Percentiles rank a stretch among this genome's conserved stretches.
These are phyloP conservation scores for Corythaeola cristata DNA, from an alignment of 2,113 vertebrate species.

Conservation along the genomic window DNA sequence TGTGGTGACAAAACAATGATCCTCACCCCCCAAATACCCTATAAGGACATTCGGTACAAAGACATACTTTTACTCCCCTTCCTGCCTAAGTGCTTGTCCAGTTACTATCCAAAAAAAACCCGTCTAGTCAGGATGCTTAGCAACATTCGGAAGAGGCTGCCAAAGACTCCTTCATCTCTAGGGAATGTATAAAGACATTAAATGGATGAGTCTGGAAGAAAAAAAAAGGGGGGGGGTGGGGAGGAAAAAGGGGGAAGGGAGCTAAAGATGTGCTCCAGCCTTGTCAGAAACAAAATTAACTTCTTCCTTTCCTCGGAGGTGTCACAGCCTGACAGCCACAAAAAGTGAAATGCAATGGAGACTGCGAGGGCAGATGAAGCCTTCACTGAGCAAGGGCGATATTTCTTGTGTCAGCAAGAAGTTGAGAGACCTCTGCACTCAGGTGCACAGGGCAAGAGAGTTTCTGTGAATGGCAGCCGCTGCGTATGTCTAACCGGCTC, in stretches of 20 bases:
- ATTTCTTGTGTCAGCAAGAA: not conserved
- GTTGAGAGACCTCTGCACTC: not conserved
- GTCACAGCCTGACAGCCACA: not conserved
- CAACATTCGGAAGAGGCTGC: not conserved
- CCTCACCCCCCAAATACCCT: not conserved
- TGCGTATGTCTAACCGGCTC: not conserved
- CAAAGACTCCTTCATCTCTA: not conserved
- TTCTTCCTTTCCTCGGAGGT: not conserved
- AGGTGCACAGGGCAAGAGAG: too few species aligned
- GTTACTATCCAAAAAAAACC: not conserved
- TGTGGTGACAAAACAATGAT: not conserved
- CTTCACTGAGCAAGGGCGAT: fast-evolving
- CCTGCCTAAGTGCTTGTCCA: not conserved
- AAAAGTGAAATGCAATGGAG: not conserved
- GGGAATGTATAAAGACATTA: not conserved
- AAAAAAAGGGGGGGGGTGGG: too few species aligned
- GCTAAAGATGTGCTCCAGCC: not conserved
- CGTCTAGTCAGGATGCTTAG: not conserved
- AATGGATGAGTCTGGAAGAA: not conserved
- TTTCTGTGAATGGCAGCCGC: not conserved
- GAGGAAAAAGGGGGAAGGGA: fast-evolving
- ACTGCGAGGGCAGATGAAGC: fast-evolving
- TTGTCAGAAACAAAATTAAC: not conserved
- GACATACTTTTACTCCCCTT: not conserved
- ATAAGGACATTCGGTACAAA: not conserved